phyloP scores from a whole-genome alignment of 1,140 invertebrate species.

The Saccostrea cuccullata region DNA sequence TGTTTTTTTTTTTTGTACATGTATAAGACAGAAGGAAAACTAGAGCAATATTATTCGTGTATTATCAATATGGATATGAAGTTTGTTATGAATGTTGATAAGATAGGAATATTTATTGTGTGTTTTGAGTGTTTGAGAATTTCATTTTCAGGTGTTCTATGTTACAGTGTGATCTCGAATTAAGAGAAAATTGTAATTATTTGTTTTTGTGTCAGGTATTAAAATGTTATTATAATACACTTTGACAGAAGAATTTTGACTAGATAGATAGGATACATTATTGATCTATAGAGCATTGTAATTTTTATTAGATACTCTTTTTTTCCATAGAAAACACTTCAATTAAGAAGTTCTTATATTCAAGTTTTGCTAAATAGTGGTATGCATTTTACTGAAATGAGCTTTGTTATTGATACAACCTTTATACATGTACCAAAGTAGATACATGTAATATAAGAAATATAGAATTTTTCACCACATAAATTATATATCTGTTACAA shows the following conservation, averaged over 20 bases:
- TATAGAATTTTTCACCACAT: background rate
- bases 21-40: background rate
- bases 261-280: background rate
- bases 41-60: background rate
- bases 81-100: background rate
- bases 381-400: too few species aligned
- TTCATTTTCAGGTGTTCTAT: background rate
- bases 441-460: too few species aligned
- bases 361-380: too few species aligned
- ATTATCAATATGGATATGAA: background rate
- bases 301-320: too few species aligned
- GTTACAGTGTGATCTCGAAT: background rate
- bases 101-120: slow-evolving; percentile 6
- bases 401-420: too few species aligned
- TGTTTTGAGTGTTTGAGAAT: background rate
- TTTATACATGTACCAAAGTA: too few species aligned
- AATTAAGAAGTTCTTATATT: too few species aligned
- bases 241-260: background rate
- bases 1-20: background rate
- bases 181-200: background rate
- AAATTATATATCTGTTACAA: background rate
- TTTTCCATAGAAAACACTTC: too few species aligned
- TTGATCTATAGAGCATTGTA: too few species aligned
- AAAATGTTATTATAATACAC: background rate
- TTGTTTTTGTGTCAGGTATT: background rate